A percentile compares a stretch with the other conserved stretches of the same genome.
phyloP scores from a whole-genome alignment of 2,888 invertebrate species.

The Charanyca ferruginea region DNA sequence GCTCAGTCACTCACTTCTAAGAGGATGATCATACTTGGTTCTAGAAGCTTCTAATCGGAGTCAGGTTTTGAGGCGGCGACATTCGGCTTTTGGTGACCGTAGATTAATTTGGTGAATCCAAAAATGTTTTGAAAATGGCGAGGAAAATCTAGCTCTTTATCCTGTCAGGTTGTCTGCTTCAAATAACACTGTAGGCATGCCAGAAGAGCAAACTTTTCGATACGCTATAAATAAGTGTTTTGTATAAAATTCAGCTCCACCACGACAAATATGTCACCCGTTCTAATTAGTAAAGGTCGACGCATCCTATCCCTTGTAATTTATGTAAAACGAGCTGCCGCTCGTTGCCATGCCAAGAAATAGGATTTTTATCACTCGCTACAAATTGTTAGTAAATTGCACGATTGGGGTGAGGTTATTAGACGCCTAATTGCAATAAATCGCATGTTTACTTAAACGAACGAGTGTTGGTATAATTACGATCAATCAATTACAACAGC shows the following conservation, averaged over 20 bases:
- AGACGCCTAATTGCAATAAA: neutral
- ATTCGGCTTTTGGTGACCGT: neutral
- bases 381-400: slow-evolving; percentile 9
- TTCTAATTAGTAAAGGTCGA: slow-evolving; percentile 50
- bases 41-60: slow-evolving; percentile 48
- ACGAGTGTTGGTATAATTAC: neutral
- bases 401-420: slow-evolving; percentile 6
- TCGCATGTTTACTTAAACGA: neutral
- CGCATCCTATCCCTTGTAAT: slow-evolving; percentile 44
- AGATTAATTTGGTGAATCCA: neutral
- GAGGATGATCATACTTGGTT: slow-evolving; percentile 45
- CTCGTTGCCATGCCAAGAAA: slow-evolving; percentile 22
- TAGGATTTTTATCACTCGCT: neutral
- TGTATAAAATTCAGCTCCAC: slow-evolving; percentile 22
- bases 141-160: neutral
- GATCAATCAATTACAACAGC: slow-evolving; percentile 7
- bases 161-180: neutral
- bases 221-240: slow-evolving; percentile 36
- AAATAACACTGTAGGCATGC: neutral
- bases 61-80: neutral
- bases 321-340: slow-evolving; percentile 28
- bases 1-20: slow-evolving; percentile 31
- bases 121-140: too few relatives aligned
- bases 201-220: neutral
- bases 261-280: slow-evolving; percentile 30